Evolutionary conservation across 2,888 invertebrate genomes (phyloP), one percentile per base, ranked within the genome.

Genomic region (Drosophila putrida): DNA sequence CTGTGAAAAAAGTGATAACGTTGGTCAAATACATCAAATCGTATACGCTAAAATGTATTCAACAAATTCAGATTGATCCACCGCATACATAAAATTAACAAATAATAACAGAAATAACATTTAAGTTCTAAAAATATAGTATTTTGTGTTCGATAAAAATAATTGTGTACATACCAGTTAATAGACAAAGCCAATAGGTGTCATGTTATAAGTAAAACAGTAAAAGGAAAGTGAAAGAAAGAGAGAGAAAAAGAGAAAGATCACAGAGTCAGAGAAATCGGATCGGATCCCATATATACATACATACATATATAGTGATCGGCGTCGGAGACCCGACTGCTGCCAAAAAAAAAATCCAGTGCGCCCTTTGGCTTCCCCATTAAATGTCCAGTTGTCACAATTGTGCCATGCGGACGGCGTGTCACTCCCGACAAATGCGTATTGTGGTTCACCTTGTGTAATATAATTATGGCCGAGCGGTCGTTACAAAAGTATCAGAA

Each of bases 381-480:
- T 89, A 82, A 90, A 88, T 89, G 84, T 86, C 76, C 84, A 83
- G 77, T 73, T 80, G 82, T 80, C 78, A 79, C 85, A 78, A 89
- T 90, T 84, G 91, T 90, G 91, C 90, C 90, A 92, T 92, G 91
- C 89, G 88, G 90, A 90, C 92, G 90, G 90, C 86, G 85, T 90
- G 90, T 85, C 91, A 91, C 90, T 90, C 82, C 82, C 90, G 91
- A 91, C 92, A 92, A 92, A 93, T 93, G 93, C 90, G 91, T 91
- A 91, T 90, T 90, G 90, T 90, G 90, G 91, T 92, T 86, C 90
- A 91, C 89, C 91, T 91, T 92, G 92, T 92, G 90, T 93, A 93
- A 92, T 90, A 90, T 90, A 92, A 93, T 90, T 92, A 93, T 93
- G 93, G 93, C 93, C 93, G 91, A 93, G 91, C 90, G 92, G 91